Percentiles rank a stretch among this genome's conserved stretches.
Conservation (phyloP, 1,140 invertebrate species). For the Wiebesia pumilae region DNA sequence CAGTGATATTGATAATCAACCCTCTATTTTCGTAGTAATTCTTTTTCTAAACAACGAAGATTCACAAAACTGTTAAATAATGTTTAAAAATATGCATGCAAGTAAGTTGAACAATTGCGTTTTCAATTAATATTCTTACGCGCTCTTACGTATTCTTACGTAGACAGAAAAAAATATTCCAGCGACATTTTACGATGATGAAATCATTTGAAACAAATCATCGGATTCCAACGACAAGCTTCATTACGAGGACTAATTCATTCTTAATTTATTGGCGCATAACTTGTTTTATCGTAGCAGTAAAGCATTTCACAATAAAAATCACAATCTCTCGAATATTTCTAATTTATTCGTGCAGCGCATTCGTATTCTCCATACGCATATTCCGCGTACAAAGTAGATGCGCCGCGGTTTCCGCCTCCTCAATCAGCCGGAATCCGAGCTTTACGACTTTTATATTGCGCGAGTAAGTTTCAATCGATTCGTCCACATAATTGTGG, state of each 20-base stretch:
- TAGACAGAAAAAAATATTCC: background rate
- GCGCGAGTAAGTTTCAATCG: conserved; percentile 58
- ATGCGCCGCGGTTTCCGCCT: conserved; percentile 4
- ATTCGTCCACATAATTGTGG: conserved; percentile 47
- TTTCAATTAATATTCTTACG: background rate
- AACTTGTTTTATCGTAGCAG: background rate
- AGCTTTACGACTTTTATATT: conserved; percentile 55
- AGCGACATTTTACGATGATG: conserved; percentile 27
- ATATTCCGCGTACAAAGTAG: background rate
- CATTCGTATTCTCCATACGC: background rate
- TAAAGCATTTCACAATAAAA: conserved; percentile 26
- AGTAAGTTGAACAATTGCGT: no score
- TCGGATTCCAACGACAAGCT: background rate
- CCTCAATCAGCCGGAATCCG: conserved; percentile 27
- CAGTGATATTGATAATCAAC: background rate
- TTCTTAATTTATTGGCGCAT: conserved; percentile 17
- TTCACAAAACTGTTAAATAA: no score
- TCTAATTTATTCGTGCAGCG: conserved; percentile 16
- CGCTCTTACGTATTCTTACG: no score
- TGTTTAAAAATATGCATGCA: no score
- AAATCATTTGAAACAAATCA: background rate
- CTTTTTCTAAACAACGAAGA: no score
- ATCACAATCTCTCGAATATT: conserved; percentile 23
- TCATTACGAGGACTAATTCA: conserved; percentile 12
- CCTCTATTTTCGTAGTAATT: no score